phyloP scores from a whole-genome alignment of 2,888 invertebrate species.

The Apomyelois bistriatella region DNA sequence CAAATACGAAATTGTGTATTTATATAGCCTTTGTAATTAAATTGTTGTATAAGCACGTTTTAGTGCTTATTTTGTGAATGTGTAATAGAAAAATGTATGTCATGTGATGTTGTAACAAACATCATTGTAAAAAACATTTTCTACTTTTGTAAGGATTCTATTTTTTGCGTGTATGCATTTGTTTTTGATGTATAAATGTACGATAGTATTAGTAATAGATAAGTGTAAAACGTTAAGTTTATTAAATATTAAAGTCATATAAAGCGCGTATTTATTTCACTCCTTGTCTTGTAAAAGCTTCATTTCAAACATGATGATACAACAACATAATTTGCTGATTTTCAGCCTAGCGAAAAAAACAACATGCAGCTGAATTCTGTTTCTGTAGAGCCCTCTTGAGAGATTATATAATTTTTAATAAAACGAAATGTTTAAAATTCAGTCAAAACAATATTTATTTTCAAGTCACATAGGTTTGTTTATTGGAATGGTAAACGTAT shows the following conservation, averaged over 20 bases:
- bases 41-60: conserved; percentile 42
- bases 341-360: no score
- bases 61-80: conserved; percentile 40
- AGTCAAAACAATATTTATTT: conserved; percentile 72
- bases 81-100: conserved; percentile 17
- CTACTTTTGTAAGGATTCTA: conserved; percentile 25
- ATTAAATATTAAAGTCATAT: conserved; percentile 52
- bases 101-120: background rate
- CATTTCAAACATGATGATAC: no score
- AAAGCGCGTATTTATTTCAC: conserved; percentile 20
- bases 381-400: no score
- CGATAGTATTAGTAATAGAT: conserved; percentile 49
- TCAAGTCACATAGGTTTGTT: conserved; percentile 53
- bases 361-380: no score
- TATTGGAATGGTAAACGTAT: conserved; percentile 68
- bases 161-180: conserved; percentile 44
- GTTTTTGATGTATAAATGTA: conserved; percentile 59
- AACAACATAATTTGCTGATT: no score
- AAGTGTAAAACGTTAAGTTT: conserved; percentile 59
- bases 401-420: conserved; percentile 17
- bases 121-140: conserved; percentile 19
- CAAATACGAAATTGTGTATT: no score
- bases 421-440: conserved; percentile 45
- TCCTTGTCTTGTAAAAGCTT: background rate
- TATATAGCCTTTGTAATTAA: no score